A percentile compares a stretch with the other conserved stretches of the same genome.
Conservation (phyloP, 2,888 invertebrate species). For the Notodonta ziczac region DNA sequence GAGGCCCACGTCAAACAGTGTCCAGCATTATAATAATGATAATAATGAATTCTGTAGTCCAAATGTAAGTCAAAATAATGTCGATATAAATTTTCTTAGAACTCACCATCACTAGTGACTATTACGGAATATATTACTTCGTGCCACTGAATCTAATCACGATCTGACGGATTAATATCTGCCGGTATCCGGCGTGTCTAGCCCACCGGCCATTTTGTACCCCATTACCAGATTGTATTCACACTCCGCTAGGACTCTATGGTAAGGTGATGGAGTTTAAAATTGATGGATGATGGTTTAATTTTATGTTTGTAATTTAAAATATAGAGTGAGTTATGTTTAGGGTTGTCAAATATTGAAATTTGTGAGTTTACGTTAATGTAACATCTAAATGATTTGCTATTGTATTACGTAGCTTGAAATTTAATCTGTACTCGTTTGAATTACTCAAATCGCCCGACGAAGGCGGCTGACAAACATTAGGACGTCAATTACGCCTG, state of each 20-base stretch:
- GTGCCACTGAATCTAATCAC: constrained; percentile 83
- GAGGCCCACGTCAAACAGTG: no score
- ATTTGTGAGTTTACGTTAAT: background rate
- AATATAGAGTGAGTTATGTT: constrained; percentile 35
- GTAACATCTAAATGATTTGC: no score
- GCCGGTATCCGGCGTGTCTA: constrained; percentile 63
- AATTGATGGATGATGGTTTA: constrained; percentile 20
- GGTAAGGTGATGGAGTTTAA: constrained; percentile 22
- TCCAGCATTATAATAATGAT: no score
- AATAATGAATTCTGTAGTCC: no score
- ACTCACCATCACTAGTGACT: constrained; percentile 49
- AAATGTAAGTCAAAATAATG: no score
- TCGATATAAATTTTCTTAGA: constrained; percentile 38
- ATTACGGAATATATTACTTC: constrained; percentile 78
- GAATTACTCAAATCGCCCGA: no score
- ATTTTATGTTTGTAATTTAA: constrained; percentile 35
- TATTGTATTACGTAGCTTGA: no score
- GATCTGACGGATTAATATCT: constrained; percentile 82
- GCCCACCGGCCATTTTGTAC: constrained; percentile 65
- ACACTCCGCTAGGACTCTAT: constrained; percentile 31
- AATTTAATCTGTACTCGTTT: no score
- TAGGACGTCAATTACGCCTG: background rate
- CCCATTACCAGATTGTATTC: constrained; percentile 45
- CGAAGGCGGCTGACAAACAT: no score
- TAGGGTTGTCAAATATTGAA: constrained; percentile 8